phyloP scores from a whole-genome alignment of 2,113 vertebrate genomes.

The Daboia siamensis region DNA sequence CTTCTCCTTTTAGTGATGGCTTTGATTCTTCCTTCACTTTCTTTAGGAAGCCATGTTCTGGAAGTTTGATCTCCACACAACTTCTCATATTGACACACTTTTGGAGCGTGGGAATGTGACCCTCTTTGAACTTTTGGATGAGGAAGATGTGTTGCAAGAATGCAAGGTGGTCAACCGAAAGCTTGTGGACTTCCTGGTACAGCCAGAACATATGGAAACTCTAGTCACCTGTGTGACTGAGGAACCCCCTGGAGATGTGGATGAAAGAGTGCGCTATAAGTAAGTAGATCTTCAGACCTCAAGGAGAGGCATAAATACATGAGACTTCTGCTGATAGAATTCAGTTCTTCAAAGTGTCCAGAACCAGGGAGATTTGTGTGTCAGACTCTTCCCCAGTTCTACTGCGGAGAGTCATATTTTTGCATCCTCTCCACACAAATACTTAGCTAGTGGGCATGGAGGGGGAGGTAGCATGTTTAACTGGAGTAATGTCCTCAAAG shows the following conservation, averaged over 20 bases:
- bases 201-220: conserved; percentile 66
- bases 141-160: conserved; percentile 73
- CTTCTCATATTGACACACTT: conserved; percentile 70
- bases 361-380: background rate
- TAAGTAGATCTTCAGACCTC: conserved; percentile 39
- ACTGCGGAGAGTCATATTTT: background rate
- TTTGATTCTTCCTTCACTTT: background rate
- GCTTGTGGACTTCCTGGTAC: conserved; percentile 69
- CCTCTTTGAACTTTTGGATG: conserved; percentile 68
- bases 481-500: background rate
- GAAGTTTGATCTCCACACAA: conserved; percentile 74
- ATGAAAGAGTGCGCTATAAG: conserved; percentile 72
- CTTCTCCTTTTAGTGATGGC: background rate
- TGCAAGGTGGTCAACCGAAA: conserved; percentile 71
- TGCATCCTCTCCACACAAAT: background rate
- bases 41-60: conserved; percentile 71
- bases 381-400: background rate
- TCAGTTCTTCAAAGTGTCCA: background rate
- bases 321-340: background rate
- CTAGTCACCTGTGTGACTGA: conserved; percentile 70
- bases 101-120: conserved; percentile 70
- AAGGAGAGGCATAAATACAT: background rate
- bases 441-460: background rate
- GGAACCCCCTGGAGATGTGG: conserved; percentile 63
- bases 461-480: background rate